phyloP scores from a whole-genome alignment of 2,113 vertebrate genomes.

The Anthoscopus minutus region DNA sequence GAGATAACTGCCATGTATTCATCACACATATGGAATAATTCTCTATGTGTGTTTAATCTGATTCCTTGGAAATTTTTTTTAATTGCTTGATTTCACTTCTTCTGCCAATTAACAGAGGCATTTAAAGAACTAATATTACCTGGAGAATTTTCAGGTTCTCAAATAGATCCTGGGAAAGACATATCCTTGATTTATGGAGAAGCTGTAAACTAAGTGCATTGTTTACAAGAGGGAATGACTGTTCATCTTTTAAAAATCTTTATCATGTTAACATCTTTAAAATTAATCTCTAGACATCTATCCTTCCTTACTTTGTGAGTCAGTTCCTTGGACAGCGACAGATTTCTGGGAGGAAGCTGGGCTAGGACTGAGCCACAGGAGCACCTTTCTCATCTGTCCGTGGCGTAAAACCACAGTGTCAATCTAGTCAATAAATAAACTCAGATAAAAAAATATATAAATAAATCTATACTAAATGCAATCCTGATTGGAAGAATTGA shows the following conservation, averaged over 20 bases:
- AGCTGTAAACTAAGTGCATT: neutral
- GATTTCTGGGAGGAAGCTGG: neutral
- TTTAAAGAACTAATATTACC: neutral
- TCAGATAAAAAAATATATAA: neutral
- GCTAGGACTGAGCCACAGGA: neutral
- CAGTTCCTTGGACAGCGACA: neutral
- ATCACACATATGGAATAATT: neutral
- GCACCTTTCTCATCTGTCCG: neutral
- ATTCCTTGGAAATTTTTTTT: neutral
- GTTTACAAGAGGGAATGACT: neutral
- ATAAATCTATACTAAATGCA: neutral
- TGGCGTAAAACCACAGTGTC: rapidly evolving
- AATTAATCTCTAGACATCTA: neutral
- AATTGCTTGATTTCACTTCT: neutral
- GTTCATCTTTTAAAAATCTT: neutral
- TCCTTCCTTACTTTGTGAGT: neutral
- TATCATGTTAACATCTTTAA: neutral
- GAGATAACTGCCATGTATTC: neutral
- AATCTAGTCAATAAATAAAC: neutral
- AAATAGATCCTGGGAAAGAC: neutral
- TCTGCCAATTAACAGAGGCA: neutral
- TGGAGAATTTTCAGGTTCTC: neutral
- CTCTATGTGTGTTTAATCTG: neutral
- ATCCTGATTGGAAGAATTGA: neutral
- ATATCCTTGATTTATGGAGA: neutral